Base-by-base conservation (phyloP, 1,140 invertebrate species). In the Drosophila repleta region DNA sequence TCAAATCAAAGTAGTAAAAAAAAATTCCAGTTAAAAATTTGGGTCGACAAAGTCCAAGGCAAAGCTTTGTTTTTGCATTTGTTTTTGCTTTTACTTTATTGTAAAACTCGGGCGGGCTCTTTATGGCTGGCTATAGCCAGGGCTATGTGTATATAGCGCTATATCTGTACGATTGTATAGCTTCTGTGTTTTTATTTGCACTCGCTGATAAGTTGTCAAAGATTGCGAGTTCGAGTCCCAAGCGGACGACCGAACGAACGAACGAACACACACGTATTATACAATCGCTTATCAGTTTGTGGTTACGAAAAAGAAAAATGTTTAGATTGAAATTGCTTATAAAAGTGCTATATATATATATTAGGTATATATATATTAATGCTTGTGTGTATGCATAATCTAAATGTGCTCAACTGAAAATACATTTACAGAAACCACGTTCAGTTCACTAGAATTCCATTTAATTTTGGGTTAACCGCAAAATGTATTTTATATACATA, bases 261-360 rank as follows among this genome's bases (percentile, higher is more conserved):
- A 0, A 3, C 10, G 7, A 13, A 1, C 0, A 11, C 35, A 51
- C 37, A 37, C 21, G n/a, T 57, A 58, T 72, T 72, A 29, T 72
- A 66, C 65, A 72, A 72, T 66, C 55, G 69, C 62, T 72, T 72
- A 72, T 72, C 69, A 72, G 63, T 46, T 35, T 32, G 24, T 24
- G 13, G 37, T 43, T 41, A 57, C 24, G 3, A 45, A 29, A 26
- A 45, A 24, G 11, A 56, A 41, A 49, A 57, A 51, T 65, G 52
- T 70, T 62, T 48, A 61, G 49, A 69, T 55, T 69, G 29, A 69
- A 53, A 48, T 53, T 60, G 35, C 46, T 41, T 43, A 48, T 37
- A 57, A 48, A 48, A 39, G 20, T 52, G 11, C 17, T 32, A 45
- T 55, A 24, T 11, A 13, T 43, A 55, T 29, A 29, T 29, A 29